phyloP scores from a whole-genome alignment of 1,140 invertebrate genomes.

The Muscidifurax raptorellus region DNA sequence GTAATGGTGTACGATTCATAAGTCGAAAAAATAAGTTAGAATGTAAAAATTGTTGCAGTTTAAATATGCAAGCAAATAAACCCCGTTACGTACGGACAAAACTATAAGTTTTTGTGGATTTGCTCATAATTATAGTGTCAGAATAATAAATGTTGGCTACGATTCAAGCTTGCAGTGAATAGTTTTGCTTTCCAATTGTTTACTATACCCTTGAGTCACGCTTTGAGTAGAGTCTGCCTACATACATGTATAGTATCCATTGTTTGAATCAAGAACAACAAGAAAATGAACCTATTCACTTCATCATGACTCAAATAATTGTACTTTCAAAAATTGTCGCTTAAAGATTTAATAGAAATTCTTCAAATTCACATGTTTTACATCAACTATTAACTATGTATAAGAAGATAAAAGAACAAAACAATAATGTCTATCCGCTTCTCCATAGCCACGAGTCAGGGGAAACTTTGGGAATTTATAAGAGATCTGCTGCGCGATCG shows the following conservation, averaged over 20 bases:
- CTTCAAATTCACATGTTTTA: neutral
- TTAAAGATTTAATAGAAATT: no score
- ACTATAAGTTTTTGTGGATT: constrained; percentile 5
- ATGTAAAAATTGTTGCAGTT: neutral
- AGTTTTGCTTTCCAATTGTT: no score
- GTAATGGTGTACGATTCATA: no score
- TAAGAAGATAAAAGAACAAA: neutral
- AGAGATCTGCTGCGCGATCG: constrained; percentile 85
- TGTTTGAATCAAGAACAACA: no score
- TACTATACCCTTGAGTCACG: no score
- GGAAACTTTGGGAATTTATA: constrained; percentile 88
- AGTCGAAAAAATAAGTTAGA: no score
- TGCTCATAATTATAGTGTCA: neutral
- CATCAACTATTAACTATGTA: no score
- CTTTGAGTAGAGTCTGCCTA: no score
- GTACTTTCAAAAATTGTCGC: no score
- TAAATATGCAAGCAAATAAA: neutral
- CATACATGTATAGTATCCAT: no score
- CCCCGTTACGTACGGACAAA: neutral
- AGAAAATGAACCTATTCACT: no score
- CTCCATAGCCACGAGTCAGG: constrained; percentile 78
- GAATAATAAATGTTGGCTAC: neutral
- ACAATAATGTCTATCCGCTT: neutral
- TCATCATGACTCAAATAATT: no score
- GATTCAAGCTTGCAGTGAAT: neutral